phyloP scores from a whole-genome alignment of 2,113 vertebrate species.

The Pedionomus torquatus region DNA sequence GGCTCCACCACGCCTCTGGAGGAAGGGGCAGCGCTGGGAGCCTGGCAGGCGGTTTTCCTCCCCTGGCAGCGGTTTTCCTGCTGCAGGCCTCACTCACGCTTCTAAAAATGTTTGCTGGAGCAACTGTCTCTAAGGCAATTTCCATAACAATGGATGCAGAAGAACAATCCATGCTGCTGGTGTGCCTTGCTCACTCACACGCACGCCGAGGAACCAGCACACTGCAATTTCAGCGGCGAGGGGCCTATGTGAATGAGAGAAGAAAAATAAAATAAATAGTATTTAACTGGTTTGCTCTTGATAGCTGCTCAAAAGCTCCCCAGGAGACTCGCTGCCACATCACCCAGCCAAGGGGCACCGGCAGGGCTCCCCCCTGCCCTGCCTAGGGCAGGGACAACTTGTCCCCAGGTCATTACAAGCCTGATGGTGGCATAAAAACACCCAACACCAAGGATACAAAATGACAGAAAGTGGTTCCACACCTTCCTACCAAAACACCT shows the following conservation, averaged over 20 bases:
- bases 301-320: background rate
- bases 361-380: background rate
- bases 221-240: rapidly evolving
- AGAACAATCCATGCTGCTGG: background rate
- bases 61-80: background rate
- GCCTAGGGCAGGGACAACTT: background rate
- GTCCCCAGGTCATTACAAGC: rapidly evolving
- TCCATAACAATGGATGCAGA: constrained; percentile 38
- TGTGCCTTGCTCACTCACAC: background rate
- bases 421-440: background rate
- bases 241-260: background rate
- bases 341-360: background rate
- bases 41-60: background rate
- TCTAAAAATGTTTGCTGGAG: background rate
- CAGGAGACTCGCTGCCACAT: background rate
- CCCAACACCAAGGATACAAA: background rate
- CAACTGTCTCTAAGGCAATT: constrained; percentile 33
- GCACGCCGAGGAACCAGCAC: rapidly evolving
- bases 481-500: rapidly evolving
- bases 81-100: background rate
- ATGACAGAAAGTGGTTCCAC: background rate
- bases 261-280: background rate
- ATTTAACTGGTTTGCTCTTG: background rate
- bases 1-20: rapidly evolving
- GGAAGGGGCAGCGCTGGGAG: background rate